These are phyloP conservation scores for Diachasma alloeum DNA, from an alignment of 1,140 invertebrate genomes.

Conservation along the genomic window DNA sequence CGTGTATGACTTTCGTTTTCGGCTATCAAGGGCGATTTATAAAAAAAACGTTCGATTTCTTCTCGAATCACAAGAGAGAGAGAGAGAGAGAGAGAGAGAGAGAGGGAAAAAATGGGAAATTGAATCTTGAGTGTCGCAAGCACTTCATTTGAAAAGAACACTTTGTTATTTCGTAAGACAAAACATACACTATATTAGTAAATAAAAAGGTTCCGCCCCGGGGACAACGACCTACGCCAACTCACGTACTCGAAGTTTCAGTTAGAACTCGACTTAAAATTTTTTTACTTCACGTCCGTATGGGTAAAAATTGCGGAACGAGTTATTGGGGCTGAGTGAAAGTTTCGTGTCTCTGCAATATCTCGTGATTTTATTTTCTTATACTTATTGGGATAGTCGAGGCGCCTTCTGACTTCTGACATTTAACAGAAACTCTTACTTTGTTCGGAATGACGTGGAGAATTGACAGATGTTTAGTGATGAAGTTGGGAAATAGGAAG, in stretches of 20 bases:
- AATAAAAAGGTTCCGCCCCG: not conserved
- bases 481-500: no score
- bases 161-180: not conserved
- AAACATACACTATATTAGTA: not conserved
- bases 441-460: not conserved
- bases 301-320: slow-evolving; percentile 21
- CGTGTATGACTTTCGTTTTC: no score
- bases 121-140: not conserved
- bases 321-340: slow-evolving; percentile 18
- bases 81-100: not conserved
- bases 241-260: not conserved
- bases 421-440: not conserved
- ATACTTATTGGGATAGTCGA: not conserved
- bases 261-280: not conserved
- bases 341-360: slow-evolving; percentile 19
- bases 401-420: not conserved
- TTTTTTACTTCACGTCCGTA: not conserved
- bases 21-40: not conserved
- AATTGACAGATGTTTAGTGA: no score
- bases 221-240: slow-evolving; percentile 32
- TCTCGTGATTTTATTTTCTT: not conserved
- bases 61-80: not conserved
- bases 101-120: not conserved
- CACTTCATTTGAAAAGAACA: not conserved
- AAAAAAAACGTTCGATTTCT: not conserved